Evolutionary conservation across 2,797 vertebrate species (phyloP).

Genomic region (Bradypus variegatus): DNA sequence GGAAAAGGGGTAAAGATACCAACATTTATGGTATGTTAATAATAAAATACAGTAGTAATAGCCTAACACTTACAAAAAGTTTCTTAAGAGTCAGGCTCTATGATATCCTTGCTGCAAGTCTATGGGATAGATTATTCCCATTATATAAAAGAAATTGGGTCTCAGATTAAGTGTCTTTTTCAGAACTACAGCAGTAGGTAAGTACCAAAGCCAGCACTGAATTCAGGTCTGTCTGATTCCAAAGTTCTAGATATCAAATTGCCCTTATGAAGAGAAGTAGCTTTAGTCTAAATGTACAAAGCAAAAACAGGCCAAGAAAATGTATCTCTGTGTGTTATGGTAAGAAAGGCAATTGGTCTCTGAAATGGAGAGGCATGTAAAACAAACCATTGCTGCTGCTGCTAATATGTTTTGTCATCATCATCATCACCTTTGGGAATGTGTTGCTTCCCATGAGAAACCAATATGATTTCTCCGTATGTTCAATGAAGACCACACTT

Average conservation of each 20-base stretch:
- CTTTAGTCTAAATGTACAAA: neutral
- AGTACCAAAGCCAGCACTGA: neutral
- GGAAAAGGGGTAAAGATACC: neutral
- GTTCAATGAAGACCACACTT: neutral
- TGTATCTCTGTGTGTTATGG: neutral
- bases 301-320: conserved; percentile 15
- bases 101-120: neutral
- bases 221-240: conserved; percentile 5
- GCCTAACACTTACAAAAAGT: neutral
- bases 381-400: neutral
- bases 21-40: neutral
- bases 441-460: neutral
- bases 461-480: neutral
- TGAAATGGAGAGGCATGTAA: neutral
- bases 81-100: neutral
- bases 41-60: neutral
- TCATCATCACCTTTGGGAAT: neutral
- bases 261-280: neutral
- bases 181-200: neutral
- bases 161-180: neutral
- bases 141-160: conserved; percentile 1
- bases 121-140: neutral
- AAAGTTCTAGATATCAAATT: neutral
- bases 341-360: neutral
- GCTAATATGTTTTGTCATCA: neutral